Evolutionary conservation across 2,888 invertebrate species (phyloP).

Genomic region (Malthinus seriepunctatus): DNA sequence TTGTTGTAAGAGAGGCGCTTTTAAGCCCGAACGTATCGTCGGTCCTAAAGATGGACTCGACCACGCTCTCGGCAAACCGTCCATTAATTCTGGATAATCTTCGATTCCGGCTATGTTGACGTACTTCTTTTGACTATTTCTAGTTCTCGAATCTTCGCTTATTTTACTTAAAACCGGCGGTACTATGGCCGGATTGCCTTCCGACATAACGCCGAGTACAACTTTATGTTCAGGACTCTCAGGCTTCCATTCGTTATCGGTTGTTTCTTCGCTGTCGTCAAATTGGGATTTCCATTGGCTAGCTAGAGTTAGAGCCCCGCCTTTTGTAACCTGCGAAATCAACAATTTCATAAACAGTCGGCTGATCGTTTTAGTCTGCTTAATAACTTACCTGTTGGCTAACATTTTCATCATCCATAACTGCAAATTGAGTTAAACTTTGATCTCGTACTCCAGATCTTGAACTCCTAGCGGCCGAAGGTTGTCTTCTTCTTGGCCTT

Average conservation of each 20-base stretch:
- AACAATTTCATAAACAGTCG: too few relatives aligned
- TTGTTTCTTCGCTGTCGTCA: conserved; percentile 93
- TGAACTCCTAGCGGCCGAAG: conserved; percentile 51
- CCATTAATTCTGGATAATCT: conserved; percentile 69
- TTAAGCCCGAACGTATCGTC: conserved; percentile 64
- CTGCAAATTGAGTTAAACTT: conserved; percentile 86
- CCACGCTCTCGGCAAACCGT: conserved; percentile 52
- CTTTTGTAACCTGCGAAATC: conserved; percentile 74
- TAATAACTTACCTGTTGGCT: conserved; percentile 70
- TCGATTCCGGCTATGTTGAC: conserved; percentile 81
- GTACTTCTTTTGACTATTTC: conserved; percentile 58
- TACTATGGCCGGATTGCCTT: conserved; percentile 42
- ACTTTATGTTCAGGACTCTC: conserved; percentile 67
- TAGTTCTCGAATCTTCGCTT: conserved; percentile 59
- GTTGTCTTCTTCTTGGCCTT: conserved; percentile 48
- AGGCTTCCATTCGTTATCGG: conserved; percentile 92
- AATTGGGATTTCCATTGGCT: conserved; percentile 97
- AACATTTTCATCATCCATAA: conserved; percentile 92
- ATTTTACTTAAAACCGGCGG: conserved; percentile 53
- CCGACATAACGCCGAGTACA: conserved; percentile 41
- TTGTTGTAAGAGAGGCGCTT: conserved; percentile 82
- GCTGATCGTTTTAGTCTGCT: too few relatives aligned
- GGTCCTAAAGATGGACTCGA: conserved; percentile 55
- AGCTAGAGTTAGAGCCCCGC: conserved; percentile 86
- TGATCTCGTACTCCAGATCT: conserved; percentile 69